phyloP scores from a whole-genome alignment of 2,888 invertebrate species.

The Parnassius apollo region DNA sequence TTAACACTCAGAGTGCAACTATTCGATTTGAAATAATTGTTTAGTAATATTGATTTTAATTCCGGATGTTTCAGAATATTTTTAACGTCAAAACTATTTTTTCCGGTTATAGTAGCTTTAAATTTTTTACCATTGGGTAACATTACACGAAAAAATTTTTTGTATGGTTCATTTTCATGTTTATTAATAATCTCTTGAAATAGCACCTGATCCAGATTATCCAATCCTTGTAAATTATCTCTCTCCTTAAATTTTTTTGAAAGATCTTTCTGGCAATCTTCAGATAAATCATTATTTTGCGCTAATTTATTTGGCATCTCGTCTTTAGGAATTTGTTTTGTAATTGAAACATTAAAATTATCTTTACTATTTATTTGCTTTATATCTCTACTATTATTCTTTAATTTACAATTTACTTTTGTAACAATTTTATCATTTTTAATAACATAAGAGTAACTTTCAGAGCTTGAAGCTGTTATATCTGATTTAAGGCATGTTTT shows the following conservation, averaged over 20 bases:
- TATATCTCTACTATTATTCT: too few relatives aligned
- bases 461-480: too few relatives aligned
- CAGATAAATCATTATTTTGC: neutral
- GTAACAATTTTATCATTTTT: too few relatives aligned
- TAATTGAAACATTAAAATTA: neutral
- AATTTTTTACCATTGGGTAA: slow-evolving; percentile 57
- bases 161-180: slow-evolving; percentile 38
- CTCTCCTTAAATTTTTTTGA: neutral
- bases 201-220: slow-evolving; percentile 12
- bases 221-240: neutral
- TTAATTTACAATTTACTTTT: too few relatives aligned
- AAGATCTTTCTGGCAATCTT: neutral
- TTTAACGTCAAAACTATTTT: slow-evolving; percentile 46
- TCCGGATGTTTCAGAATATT: slow-evolving; percentile 52
- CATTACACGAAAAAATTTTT: slow-evolving; percentile 51
- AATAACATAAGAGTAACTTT: too few relatives aligned
- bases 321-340: neutral
- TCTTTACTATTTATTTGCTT: neutral
- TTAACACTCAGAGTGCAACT: slow-evolving; percentile 57
- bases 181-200: slow-evolving; percentile 47
- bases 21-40: slow-evolving; percentile 42
- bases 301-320: slow-evolving; percentile 1
- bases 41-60: slow-evolving; percentile 48
- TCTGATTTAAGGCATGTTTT: too few relatives aligned
- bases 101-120: slow-evolving; percentile 59